Conservation (phyloP, 2,888 invertebrate genomes). For the Schizotus pectinicornis region DNA sequence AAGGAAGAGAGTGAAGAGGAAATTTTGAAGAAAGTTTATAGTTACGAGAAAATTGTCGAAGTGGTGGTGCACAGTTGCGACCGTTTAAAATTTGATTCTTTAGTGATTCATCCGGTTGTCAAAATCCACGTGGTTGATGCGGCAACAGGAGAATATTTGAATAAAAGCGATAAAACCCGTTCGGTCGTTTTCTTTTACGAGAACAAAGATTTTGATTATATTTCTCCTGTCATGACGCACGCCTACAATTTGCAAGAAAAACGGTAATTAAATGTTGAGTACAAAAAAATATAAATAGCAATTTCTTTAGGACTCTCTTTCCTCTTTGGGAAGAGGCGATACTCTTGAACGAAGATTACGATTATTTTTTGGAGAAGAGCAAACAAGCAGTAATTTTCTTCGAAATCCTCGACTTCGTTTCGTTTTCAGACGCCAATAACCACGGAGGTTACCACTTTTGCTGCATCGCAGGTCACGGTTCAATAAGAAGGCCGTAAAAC, state of each 20-base stretch:
- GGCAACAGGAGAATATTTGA: constrained; percentile 63
- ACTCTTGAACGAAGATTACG: constrained; percentile 65
- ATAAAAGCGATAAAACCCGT: constrained; percentile 58
- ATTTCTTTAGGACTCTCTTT: constrained; percentile 40
- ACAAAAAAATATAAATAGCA: background rate
- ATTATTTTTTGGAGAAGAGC: constrained; percentile 51
- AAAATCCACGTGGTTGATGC: constrained; percentile 66
- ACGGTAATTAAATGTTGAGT: constrained; percentile 53
- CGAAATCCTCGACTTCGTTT: constrained; percentile 57
- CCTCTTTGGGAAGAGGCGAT: constrained; percentile 73
- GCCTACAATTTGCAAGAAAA: constrained; percentile 66
- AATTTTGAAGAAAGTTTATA: constrained; percentile 20
- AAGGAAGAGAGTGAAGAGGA: background rate
- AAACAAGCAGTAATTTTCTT: constrained; percentile 56
- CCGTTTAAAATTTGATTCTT: constrained; percentile 64
- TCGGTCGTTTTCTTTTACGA: constrained; percentile 61
- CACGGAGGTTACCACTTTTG: constrained; percentile 18
- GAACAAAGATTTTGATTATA: constrained; percentile 55
- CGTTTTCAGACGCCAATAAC: constrained; percentile 17
- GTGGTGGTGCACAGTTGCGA: constrained; percentile 66
- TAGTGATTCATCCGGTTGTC: constrained; percentile 68
- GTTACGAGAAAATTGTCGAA: constrained; percentile 57
- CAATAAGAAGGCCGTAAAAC: too few species aligned
- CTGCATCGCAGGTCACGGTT: background rate
- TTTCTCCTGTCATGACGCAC: constrained; percentile 67